phyloP scores from a whole-genome alignment of 2,888 invertebrate genomes.

The Heliconius erato region DNA sequence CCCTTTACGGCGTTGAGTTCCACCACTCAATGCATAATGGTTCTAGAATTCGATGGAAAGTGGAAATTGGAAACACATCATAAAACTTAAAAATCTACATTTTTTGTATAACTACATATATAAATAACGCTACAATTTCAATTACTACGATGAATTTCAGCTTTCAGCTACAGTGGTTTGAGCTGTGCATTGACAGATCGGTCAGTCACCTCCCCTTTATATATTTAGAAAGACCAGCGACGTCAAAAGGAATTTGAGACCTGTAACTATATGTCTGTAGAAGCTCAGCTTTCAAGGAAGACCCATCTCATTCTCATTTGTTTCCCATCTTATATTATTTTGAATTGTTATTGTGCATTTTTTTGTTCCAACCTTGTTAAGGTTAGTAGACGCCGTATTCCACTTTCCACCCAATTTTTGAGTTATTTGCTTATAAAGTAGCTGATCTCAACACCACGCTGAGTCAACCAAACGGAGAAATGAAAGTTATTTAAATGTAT shows the following conservation, averaged over 20 bases:
- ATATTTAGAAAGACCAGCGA: background rate
- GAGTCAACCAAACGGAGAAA: no score
- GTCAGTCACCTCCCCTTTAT: conserved; percentile 18
- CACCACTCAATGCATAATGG: no score
- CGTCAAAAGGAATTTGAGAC: conserved; percentile 11
- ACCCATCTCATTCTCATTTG: background rate
- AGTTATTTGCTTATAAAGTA: no score
- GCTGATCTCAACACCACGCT: no score
- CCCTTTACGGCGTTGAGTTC: no score
- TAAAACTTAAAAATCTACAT: no score
- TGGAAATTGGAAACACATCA: no score
- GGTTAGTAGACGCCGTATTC: no score
- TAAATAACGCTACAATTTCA: background rate
- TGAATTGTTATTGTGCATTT: background rate
- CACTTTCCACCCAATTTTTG: no score
- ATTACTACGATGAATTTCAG: background rate
- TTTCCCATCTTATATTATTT: background rate
- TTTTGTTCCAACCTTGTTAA: background rate
- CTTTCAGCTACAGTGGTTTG: background rate
- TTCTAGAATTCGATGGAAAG: no score
- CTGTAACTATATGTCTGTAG: background rate
- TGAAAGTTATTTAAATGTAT: no score
- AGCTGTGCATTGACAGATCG: conserved; percentile 12
- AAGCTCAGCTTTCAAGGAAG: background rate
- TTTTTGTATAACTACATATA: no score